Conservation (phyloP, 1,140 invertebrate species). For the Hypothenemus hampei region DNA sequence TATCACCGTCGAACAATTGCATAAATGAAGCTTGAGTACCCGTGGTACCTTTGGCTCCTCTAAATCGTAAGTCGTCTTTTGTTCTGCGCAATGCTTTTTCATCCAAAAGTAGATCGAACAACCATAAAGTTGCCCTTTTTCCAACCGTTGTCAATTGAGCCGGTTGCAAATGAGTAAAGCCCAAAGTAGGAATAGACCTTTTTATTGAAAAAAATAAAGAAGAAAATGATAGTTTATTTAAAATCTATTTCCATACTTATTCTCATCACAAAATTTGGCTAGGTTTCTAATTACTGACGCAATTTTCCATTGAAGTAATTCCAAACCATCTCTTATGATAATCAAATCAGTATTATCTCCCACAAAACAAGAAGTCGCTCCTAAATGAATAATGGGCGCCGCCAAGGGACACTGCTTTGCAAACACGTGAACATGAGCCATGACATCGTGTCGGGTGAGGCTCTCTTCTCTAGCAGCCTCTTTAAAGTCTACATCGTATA, state of each 20-base stretch:
- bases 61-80: slow-evolving; percentile 78
- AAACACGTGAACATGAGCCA: slow-evolving; percentile 97
- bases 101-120: slow-evolving; percentile 94
- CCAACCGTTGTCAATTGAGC: slow-evolving; percentile 98
- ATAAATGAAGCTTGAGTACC: slow-evolving; percentile 97
- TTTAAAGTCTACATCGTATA: slow-evolving; percentile 84
- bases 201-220: not conserved
- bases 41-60: slow-evolving; percentile 96
- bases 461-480: slow-evolving; percentile 82
- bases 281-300: slow-evolving; percentile 77
- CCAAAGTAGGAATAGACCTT: slow-evolving; percentile 77
- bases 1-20: slow-evolving; percentile 85
- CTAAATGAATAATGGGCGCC: slow-evolving; percentile 94
- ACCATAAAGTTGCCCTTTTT: slow-evolving; percentile 92
- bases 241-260: too few relatives aligned
- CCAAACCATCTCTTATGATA: slow-evolving; percentile 78
- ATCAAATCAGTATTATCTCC: slow-evolving; percentile 97
- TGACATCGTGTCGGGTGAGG: slow-evolving; percentile 91
- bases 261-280: slow-evolving; percentile 73
- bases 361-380: slow-evolving; percentile 96
- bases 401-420: slow-evolving; percentile 81
- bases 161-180: slow-evolving; percentile 96
- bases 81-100: slow-evolving; percentile 74
- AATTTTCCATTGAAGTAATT: slow-evolving; percentile 81
- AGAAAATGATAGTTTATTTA: not conserved